A percentile compares a stretch with the other conserved stretches of the same genome.
These are phyloP conservation scores for Poeciliopsis gracilis DNA, from an alignment of 2,797 vertebrate genomes.

Conservation along the genomic window DNA sequence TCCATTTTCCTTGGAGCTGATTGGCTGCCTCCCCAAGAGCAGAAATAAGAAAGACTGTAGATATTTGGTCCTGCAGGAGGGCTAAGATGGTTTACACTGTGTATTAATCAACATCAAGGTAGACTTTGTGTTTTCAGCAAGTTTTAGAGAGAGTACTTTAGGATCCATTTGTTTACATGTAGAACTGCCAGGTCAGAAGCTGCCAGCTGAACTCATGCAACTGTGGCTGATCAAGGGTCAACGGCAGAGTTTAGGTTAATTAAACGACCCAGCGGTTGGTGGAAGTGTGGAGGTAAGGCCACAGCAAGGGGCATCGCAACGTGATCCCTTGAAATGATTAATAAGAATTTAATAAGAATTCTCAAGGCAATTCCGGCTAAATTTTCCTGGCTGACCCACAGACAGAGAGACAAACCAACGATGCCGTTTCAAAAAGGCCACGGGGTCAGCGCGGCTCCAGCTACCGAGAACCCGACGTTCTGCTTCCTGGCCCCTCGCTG, in stretches of 20 bases:
- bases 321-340: not conserved
- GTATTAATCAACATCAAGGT: not conserved
- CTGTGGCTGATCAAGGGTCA: not conserved
- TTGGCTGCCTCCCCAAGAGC: not conserved
- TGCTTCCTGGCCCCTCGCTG: constrained; percentile 9
- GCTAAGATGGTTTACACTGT: not conserved
- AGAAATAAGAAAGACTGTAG: not conserved
- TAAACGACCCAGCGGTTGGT: not conserved
- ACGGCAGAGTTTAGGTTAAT: not conserved
- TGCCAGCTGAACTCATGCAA: not conserved
- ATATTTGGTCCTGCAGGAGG: not conserved
- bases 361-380: not conserved
- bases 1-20: too few relatives aligned
- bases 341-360: not conserved
- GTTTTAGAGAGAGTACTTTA: not conserved
- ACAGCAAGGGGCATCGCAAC: not conserved
- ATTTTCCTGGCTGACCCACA: not conserved
- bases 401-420: not conserved
- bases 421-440: not conserved
- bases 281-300: not conserved
- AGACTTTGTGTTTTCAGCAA: not conserved
- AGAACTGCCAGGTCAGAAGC: not conserved
- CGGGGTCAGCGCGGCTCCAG: not conserved
- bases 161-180: not conserved
- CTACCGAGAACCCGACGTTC: not conserved